A percentile compares a stretch with the other conserved stretches of the same genome.
Evolutionary conservation across 2,113 vertebrate species (phyloP).

Genomic region (Hucho hucho): DNA sequence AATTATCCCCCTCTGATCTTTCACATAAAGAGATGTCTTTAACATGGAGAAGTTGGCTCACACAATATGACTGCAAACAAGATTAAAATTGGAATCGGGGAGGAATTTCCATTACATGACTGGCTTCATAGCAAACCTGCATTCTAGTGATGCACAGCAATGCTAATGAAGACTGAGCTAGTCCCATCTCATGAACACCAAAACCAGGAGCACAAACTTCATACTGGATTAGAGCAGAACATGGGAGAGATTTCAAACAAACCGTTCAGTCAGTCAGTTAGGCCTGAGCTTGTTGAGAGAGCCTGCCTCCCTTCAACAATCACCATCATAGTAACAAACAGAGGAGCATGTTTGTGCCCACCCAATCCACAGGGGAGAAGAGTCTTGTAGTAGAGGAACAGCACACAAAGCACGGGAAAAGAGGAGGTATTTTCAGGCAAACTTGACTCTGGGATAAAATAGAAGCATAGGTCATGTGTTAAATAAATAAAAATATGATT

Average conservation of each 20-base stretch:
- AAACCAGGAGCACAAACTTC: constrained; percentile 46
- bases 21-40: constrained; percentile 72
- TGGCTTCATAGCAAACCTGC: constrained; percentile 71
- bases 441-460: too few species aligned
- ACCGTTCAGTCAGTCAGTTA: constrained; percentile 24
- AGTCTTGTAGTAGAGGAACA: not conserved
- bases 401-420: constrained; percentile 23
- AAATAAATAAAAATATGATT: too few species aligned
- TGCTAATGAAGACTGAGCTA: constrained; percentile 70
- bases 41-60: constrained; percentile 67
- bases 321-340: constrained; percentile 2
- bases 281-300: too few species aligned
- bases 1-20: constrained; percentile 76
- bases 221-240: constrained; percentile 36
- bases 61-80: constrained; percentile 76
- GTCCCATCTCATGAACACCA: constrained; percentile 44
- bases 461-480: too few species aligned
- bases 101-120: constrained; percentile 70
- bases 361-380: constrained; percentile 24
- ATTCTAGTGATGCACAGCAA: constrained; percentile 66
- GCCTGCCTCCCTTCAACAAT: too few species aligned
- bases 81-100: constrained; percentile 73
- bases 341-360: not conserved
- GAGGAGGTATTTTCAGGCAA: not conserved
- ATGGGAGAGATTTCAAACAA: constrained; percentile 23